These are phyloP conservation scores for Plebejus melissa DNA, from an alignment of 2,888 invertebrate species.

Conservation along the genomic window DNA sequence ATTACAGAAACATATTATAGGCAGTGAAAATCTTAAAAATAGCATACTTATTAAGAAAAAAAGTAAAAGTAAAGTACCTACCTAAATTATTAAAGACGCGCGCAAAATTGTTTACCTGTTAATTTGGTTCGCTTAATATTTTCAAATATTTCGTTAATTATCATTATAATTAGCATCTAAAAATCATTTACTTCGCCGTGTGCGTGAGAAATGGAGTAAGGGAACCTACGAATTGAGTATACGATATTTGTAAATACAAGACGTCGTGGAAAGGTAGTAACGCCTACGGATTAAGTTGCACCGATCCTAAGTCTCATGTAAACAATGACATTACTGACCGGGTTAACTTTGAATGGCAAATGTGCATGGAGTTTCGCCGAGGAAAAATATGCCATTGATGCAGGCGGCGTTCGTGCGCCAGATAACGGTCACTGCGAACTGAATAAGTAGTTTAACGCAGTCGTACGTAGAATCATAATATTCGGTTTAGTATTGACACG, in stretches of 20 bases:
- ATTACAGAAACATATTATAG: background rate
- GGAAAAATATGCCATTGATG: conserved; percentile 78
- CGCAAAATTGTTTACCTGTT: no score
- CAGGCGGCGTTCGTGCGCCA: conserved; percentile 70
- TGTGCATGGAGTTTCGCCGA: conserved; percentile 70
- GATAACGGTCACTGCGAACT: conserved; percentile 72
- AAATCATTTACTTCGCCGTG: no score
- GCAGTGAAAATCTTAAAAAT: no score
- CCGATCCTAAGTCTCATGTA: conserved; percentile 52
- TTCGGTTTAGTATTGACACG: conserved; percentile 59
- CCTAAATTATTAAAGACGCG: background rate
- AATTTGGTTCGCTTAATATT: no score
- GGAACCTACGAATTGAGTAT: background rate
- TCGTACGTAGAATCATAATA: conserved; percentile 75
- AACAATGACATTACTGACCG: conserved; percentile 74
- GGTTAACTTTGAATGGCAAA: conserved; percentile 77
- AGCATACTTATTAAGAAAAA: background rate
- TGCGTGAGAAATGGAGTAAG: no score
- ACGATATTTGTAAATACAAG: no score
- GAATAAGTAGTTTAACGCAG: conserved; percentile 72
- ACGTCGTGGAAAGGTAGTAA: background rate
- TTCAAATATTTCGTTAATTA: no score
- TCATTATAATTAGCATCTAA: no score
- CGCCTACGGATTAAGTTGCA: conserved; percentile 27
- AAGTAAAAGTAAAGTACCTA: background rate